Evolutionary conservation across 1,140 invertebrate species (phyloP), one percentile per base, ranked within the genome.

Genomic region (Campoletis sonorensis): DNA sequence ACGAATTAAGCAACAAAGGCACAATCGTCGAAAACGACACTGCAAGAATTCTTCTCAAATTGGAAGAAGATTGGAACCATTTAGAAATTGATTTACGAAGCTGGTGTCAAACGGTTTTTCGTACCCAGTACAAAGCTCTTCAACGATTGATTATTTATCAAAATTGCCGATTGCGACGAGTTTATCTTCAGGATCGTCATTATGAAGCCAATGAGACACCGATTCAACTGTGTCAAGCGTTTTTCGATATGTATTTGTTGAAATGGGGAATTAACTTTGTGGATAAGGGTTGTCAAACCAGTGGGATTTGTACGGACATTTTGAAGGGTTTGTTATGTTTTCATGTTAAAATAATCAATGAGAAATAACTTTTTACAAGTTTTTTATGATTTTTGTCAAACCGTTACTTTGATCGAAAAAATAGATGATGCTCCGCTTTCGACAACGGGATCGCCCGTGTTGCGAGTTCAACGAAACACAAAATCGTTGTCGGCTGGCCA

Each of bases 171-270:
- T n/a, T 84, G 5, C 61, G 84, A 45, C 45, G 84, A 70, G 67
- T 85, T 37, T 84, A 85, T 61, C 54, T 85, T n/a, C 84, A 84
- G 45, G 83, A 85, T 81, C 83, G 83, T 78, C 84, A 85, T 75
- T 85, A 85, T 49, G 81, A 83, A 8, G 10, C 67, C 10, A 51
- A 84, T 67, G 84, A 85, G 64, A 82, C 73, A 8, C 81, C 81
- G 10, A 21, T 82, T 15, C 68, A 85, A 61, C 27, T 85, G 11
- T 78, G 79, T 51, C 79, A 85, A 49, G 79, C 83, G 2, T 78
- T 85, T 18, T 76, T 72, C 45, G 83, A 85, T 30, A 78, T 85
- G 33, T 81, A 81, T 64, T 58, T 75, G 21, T 81, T 82, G 13
- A 85, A 85, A 77, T 84, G 81, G 77, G 76, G 67, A 13, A 78